These are phyloP conservation scores for Polypterus senegalus DNA, from an alignment of 2,113 vertebrate species.

Conservation along the genomic window DNA sequence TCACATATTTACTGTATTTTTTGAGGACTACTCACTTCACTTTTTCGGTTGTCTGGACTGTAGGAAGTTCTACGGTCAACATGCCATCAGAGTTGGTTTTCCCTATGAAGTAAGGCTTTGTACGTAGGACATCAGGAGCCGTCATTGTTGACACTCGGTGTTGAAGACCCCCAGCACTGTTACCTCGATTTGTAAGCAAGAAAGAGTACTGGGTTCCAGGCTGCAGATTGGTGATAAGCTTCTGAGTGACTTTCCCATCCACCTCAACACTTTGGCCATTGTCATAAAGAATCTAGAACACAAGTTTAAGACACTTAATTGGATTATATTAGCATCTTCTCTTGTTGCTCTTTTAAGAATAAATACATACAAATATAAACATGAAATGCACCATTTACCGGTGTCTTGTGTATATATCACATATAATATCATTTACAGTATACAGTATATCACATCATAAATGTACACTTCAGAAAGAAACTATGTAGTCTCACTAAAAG, in stretches of 20 bases:
- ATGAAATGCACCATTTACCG: no score
- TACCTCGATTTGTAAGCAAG: conserved; percentile 89
- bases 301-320: no score
- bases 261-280: conserved; percentile 94
- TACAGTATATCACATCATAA: no score
- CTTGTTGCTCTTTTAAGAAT: no score
- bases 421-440: no score
- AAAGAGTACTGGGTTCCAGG: conserved; percentile 95
- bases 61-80: conserved; percentile 83
- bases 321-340: no score
- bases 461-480: no score
- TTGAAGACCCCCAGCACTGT: conserved; percentile 90
- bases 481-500: no score
- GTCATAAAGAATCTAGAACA: conserved; percentile 85
- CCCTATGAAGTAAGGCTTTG: conserved; percentile 80
- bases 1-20: no score
- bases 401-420: no score
- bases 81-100: conserved; percentile 90
- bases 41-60: conserved; percentile 77
- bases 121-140: conserved; percentile 79
- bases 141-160: conserved; percentile 90
- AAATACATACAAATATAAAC: no score
- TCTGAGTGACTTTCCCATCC: conserved; percentile 86
- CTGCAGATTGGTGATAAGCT: conserved; percentile 88
- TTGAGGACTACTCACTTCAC: conserved; percentile 60